Evolutionary conservation across 1,140 invertebrate genomes (phyloP).

Genomic region (Vanessa atalanta): DNA sequence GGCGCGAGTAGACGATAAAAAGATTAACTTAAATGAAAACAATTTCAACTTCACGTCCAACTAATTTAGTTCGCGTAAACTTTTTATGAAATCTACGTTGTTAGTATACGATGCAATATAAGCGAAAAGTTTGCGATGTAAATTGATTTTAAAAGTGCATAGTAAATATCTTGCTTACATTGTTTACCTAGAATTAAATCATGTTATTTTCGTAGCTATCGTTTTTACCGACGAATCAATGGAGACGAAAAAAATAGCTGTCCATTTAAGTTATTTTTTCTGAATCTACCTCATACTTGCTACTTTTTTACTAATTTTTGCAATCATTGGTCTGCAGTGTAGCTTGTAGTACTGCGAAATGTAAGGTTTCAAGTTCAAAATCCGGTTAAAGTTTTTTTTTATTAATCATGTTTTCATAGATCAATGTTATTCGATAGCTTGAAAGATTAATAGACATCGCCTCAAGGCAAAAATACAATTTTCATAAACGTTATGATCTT

Average conservation of each 20-base stretch:
- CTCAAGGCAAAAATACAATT: no score
- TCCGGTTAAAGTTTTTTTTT: no score
- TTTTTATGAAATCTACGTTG: slow-evolving; percentile 3
- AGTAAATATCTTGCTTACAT: not conserved
- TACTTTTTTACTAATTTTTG: no score
- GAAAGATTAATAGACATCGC: no score
- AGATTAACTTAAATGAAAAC: slow-evolving; percentile 11
- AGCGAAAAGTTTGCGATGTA: slow-evolving; percentile 9
- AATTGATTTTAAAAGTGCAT: slow-evolving; percentile 11
- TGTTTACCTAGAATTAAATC: not conserved
- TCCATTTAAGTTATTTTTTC: no score
- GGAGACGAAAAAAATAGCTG: not conserved
- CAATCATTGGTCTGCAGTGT: no score
- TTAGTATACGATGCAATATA: slow-evolving; percentile 4
- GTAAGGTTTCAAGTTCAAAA: no score
- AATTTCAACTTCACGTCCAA: not conserved
- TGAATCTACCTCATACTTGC: no score
- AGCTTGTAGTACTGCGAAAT: no score
- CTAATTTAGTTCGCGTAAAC: slow-evolving; percentile 8
- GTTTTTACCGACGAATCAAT: not conserved
- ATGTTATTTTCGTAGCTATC: not conserved
- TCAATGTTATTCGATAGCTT: no score
- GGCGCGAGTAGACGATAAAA: not conserved
- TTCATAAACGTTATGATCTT: not conserved
- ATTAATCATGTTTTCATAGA: no score